Conservation (phyloP, 2,113 vertebrate genomes). For the Podocnemis expansa region DNA sequence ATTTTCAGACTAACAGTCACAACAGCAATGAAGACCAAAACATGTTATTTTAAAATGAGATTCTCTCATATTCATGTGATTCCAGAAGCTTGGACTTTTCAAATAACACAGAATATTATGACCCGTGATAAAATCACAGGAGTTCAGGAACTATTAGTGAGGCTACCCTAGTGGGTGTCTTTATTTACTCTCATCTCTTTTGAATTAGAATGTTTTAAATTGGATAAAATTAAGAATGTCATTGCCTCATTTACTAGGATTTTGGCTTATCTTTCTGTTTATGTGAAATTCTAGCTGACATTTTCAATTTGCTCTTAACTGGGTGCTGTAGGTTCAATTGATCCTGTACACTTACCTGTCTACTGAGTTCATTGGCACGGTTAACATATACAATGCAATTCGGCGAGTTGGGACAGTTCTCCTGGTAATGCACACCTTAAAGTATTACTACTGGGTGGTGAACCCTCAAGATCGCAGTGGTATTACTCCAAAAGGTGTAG, state of each 20-base stretch:
- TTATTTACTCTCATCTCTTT: background rate
- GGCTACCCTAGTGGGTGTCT: background rate
- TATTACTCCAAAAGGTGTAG: constrained; percentile 89
- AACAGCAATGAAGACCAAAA: background rate
- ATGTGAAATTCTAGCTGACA: background rate
- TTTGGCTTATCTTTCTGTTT: background rate
- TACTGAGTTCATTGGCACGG: constrained; percentile 95
- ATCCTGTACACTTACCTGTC: constrained; percentile 94
- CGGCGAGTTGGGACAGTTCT: constrained; percentile 95
- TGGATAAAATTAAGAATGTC: background rate
- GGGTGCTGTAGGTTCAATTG: constrained; percentile 86
- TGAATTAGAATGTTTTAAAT: background rate
- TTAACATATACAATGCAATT: constrained; percentile 94
- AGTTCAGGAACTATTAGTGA: background rate
- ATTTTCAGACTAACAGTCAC: background rate
- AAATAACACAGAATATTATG: background rate
- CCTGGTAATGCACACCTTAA: constrained; percentile 94
- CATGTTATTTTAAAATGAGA: background rate
- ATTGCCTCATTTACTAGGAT: background rate
- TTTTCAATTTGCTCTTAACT: background rate
- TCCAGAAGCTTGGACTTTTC: background rate
- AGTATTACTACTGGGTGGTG: constrained; percentile 96
- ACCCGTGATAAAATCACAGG: background rate
- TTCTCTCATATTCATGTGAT: background rate
- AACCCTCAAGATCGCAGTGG: constrained; percentile 97